A percentile compares a stretch with the other conserved stretches of the same genome.
These are phyloP conservation scores for Nyctereutes procyonoides DNA, from an alignment of 2,113 vertebrate genomes.

Conservation along the genomic window DNA sequence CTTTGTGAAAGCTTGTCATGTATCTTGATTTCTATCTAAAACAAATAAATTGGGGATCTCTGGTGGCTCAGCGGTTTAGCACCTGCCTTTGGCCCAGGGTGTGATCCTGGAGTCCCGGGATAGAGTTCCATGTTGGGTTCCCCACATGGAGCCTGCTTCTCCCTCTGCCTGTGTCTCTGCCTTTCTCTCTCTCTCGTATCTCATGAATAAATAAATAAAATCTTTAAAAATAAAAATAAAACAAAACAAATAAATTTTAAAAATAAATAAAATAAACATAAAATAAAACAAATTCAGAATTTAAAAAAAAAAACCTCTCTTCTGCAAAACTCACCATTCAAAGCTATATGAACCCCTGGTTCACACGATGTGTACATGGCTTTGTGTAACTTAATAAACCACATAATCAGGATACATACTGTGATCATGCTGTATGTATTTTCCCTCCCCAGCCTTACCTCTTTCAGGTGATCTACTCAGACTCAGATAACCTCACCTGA, in stretches of 20 bases:
- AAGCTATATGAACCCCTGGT: neutral
- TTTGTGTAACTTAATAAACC: neutral
- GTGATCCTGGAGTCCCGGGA: too few relatives aligned
- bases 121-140: too few relatives aligned
- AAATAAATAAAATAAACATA: neutral
- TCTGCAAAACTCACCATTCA: neutral
- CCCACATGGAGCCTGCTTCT: too few relatives aligned
- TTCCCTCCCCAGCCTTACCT: neutral
- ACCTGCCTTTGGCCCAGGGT: too few relatives aligned
- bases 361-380: neutral
- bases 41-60: neutral
- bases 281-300: neutral
- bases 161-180: too few relatives aligned
- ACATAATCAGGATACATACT: neutral
- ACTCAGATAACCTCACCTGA: neutral
- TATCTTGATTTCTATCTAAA: conserved; percentile 19
- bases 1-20: neutral
- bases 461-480: conserved; percentile 16
- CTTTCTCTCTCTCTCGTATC: too few relatives aligned
- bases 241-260: neutral
- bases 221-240: too few relatives aligned
- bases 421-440: neutral
- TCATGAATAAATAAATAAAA: too few relatives aligned
- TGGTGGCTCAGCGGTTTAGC: too few relatives aligned
- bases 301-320: neutral